Evolutionary conservation across 2,113 vertebrate species (phyloP), one percentile per base, ranked within the genome.

Genomic region (Patagioenas fasciata): DNA sequence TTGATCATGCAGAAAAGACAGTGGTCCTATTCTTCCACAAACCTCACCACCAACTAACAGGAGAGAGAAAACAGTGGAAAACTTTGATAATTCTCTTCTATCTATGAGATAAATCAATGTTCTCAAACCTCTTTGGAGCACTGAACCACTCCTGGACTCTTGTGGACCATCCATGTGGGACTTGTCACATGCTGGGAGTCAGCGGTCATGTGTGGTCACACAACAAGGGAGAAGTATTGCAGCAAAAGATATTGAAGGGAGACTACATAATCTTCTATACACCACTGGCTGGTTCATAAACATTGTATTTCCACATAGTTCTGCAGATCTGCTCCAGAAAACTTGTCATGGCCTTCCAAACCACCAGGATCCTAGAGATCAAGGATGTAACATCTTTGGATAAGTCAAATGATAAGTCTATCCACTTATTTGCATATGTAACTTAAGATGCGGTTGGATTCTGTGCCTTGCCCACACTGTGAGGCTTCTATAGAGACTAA

Each of bases 1-100:
- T 94, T 94, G 95, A 92, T 84, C 4, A 0, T 17, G 51, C 60
- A 51, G 61, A 81, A 84, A 91, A 94, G 31, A 95, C 95, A 96
- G 69, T 79, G 91, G 42, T 51, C 57, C 65, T 89, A 87, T 96
- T 96, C 93, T 96, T 93, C 57, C 69, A 47, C 56, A 71, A 93
- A 56, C 36, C 78, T 87, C 4, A 0, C 74, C 89, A 94, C 84
- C 80, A 91, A 74, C 54, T 40, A 84, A 70, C 38, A 91, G 38
- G 51, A 78, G 51, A 81, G 29, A 32, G 16, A 66, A 86, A 88
- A 71, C 57, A 91, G 32, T 38, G 48, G 56, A 71, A 94, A 92
- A 94, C 71, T 93, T 94, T 90, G 64, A 95, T 85, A 94, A 91
- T 70, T 21, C 7, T 73, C 62, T 82, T 93, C 80, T 89, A 85